These are phyloP conservation scores for Herpailurus yagouaroundi DNA, from an alignment of 2,113 vertebrate species.

Conservation along the genomic window DNA sequence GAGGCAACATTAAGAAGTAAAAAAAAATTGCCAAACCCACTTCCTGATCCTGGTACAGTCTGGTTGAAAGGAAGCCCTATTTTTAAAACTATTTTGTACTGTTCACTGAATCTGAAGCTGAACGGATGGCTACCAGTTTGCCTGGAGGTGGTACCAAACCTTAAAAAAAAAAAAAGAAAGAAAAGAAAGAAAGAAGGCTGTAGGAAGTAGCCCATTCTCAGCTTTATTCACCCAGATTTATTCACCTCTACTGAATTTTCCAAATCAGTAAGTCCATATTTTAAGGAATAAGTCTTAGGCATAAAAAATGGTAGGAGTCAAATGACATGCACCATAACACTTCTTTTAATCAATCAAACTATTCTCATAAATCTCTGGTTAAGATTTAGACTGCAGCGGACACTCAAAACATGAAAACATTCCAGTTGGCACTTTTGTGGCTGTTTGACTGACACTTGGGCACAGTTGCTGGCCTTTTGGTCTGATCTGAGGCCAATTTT, in stretches of 20 bases:
- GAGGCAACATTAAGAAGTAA: background rate
- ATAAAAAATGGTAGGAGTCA: background rate
- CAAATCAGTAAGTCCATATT: background rate
- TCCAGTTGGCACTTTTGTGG: background rate
- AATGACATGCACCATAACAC: background rate
- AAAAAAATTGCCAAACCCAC: background rate
- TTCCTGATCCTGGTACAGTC: background rate
- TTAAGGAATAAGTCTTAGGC: background rate
- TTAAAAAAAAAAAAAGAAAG: background rate
- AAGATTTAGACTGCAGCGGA: background rate
- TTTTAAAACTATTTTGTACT: background rate
- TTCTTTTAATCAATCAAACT: conserved; percentile 2
- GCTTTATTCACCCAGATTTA: background rate
- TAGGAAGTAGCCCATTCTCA: background rate
- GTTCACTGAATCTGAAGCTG: background rate
- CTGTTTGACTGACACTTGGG: background rate
- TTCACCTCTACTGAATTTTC: background rate
- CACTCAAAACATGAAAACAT: background rate
- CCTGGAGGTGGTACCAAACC: background rate
- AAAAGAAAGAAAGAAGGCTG: background rate
- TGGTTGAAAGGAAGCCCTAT: background rate
- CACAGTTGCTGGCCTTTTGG: background rate
- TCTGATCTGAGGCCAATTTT: background rate
- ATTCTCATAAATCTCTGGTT: background rate
- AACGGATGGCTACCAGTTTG: background rate